phyloP scores from a whole-genome alignment of 2,113 vertebrate species.

The Trogon surrucura region DNA sequence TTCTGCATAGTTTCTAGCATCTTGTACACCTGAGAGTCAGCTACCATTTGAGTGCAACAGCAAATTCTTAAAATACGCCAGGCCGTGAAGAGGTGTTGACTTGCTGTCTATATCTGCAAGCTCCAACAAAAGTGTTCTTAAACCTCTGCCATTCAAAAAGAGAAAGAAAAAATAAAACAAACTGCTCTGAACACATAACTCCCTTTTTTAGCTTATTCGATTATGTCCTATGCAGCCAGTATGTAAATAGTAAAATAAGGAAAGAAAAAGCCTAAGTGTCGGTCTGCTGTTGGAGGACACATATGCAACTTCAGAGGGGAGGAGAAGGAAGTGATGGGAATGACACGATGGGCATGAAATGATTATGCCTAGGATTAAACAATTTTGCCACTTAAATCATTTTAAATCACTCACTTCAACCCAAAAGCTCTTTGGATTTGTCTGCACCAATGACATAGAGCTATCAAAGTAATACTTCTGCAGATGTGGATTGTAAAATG shows the following conservation, averaged over 20 bases:
- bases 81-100: background rate
- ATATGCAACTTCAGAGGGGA: accelerated
- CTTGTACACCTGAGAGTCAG: background rate
- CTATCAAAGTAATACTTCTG: background rate
- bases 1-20: background rate
- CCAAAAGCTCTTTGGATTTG: background rate
- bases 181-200: background rate
- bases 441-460: background rate
- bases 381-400: background rate
- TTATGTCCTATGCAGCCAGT: background rate
- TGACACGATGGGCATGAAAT: background rate
- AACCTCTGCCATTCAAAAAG: background rate
- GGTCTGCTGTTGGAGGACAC: background rate
- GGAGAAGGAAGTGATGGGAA: background rate
- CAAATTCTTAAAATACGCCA: background rate
- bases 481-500: background rate
- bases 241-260: background rate
- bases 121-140: background rate
- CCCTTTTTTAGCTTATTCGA: background rate
- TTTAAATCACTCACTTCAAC: background rate
- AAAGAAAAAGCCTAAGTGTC: background rate
- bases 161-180: too few relatives aligned
- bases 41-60: background rate
- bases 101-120: background rate
- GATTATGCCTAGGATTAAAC: background rate